A percentile compares a stretch with the other conserved stretches of the same genome.
phyloP scores from a whole-genome alignment of 2,888 invertebrate species.

The Microchrysa polita region DNA sequence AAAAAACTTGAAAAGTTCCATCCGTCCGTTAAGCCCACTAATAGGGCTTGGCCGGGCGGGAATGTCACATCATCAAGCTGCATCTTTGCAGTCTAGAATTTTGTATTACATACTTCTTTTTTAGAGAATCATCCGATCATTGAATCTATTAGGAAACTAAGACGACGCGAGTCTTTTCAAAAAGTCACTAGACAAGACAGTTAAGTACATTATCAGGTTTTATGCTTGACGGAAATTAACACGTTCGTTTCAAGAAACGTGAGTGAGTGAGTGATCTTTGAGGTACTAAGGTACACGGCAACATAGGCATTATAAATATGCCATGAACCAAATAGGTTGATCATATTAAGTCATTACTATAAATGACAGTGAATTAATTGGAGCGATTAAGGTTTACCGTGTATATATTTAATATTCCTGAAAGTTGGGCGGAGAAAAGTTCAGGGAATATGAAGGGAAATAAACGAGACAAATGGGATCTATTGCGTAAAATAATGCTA shows the following conservation, averaged over 20 bases:
- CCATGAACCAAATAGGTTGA: constrained; percentile 1
- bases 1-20: constrained; percentile 10
- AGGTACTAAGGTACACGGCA: not conserved
- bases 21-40: constrained; percentile 15
- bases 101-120: not conserved
- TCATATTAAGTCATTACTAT: not conserved
- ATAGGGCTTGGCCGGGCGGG: constrained; percentile 1
- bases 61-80: not conserved
- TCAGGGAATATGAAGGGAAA: too few species aligned
- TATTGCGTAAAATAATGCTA: too few species aligned
- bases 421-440: too few species aligned
- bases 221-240: constrained; percentile 35
- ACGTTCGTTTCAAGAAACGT: constrained; percentile 19
- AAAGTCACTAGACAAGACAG: constrained; percentile 14
- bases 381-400: too few species aligned
- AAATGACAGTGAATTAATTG: too few species aligned
- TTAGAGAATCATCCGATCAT: not conserved
- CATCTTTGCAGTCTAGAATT: not conserved
- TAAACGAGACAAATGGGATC: too few species aligned
- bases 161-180: constrained; percentile 8
- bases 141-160: constrained; percentile 18
- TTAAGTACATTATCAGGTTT: constrained; percentile 22
- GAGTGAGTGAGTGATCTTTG: not conserved
- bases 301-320: constrained; percentile 15
- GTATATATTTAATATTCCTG: too few species aligned